Evolutionary conservation across 2,113 vertebrate species (phyloP).

Genomic region (Manacus vitellinus): DNA sequence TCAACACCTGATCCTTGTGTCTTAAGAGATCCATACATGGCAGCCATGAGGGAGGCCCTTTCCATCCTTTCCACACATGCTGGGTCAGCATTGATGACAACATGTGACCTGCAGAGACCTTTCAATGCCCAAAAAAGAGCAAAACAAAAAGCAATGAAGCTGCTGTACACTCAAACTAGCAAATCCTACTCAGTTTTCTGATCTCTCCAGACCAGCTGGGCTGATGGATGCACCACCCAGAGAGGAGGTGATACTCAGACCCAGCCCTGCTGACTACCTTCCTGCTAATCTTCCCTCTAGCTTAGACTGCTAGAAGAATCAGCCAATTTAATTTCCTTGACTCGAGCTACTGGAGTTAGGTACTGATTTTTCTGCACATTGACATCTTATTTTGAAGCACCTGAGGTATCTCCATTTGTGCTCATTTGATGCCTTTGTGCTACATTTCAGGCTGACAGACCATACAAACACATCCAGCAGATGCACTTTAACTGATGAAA

Average conservation of each 20-base stretch:
- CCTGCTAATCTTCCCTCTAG: not conserved
- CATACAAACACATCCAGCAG: not conserved
- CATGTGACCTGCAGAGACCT: rapidly evolving
- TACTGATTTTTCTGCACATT: slow-evolving; percentile 28
- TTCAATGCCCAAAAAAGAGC: not conserved
- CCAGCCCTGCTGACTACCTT: not conserved
- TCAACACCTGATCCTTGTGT: not conserved
- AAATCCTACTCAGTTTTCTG: not conserved
- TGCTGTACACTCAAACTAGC: not conserved
- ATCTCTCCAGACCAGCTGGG: not conserved
- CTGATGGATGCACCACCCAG: not conserved
- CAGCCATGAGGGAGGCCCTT: not conserved
- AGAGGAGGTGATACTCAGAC: not conserved
- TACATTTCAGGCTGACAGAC: not conserved
- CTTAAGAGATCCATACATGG: not conserved
- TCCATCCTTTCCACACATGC: rapidly evolving
- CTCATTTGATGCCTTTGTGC: not conserved
- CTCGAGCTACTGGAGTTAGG: not conserved
- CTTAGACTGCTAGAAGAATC: not conserved
- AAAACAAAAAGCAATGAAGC: not conserved
- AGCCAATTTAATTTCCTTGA: slow-evolving; percentile 18
- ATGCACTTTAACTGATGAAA: slow-evolving; percentile 1
- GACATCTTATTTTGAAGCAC: slow-evolving; percentile 42
- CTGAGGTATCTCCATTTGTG: slow-evolving; percentile 15
- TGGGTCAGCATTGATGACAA: not conserved